phyloP scores from a whole-genome alignment of 2,888 invertebrate species.

The Auanema freiburgensis region DNA sequence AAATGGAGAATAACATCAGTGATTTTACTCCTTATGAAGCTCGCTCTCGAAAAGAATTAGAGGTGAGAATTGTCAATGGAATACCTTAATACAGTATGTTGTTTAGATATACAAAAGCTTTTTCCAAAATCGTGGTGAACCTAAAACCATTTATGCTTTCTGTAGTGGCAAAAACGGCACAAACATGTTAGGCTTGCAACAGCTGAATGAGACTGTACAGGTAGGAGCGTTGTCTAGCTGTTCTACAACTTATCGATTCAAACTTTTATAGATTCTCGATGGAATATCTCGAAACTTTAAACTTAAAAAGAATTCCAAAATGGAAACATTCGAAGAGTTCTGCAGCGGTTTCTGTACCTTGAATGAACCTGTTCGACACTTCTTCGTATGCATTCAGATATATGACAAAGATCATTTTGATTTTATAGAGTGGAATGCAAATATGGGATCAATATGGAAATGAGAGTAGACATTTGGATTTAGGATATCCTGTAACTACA shows the following conservation, averaged over 20 bases:
- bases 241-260: background rate
- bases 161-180: conserved; percentile 50
- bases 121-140: conserved; percentile 56
- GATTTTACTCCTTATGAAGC: conserved; percentile 62
- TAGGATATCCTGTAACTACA: conserved; percentile 60
- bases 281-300: conserved; percentile 50
- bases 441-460: conserved; percentile 50
- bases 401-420: background rate
- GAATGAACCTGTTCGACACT: conserved; percentile 62
- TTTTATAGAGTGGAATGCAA: conserved; percentile 55
- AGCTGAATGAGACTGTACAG: conserved; percentile 55
- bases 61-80: conserved; percentile 28
- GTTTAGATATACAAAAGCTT: conserved; percentile 53
- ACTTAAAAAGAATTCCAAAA: conserved; percentile 31
- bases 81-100: background rate
- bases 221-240: too few relatives aligned
- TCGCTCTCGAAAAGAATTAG: conserved; percentile 49
- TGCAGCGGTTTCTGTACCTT: conserved; percentile 60
- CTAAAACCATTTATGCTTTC: conserved; percentile 57
- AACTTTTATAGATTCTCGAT: conserved; percentile 45
- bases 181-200: conserved; percentile 53
- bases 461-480: conserved; percentile 38
- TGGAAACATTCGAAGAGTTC: conserved; percentile 50
- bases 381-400: conserved; percentile 43
- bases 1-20: conserved; percentile 58